These are phyloP conservation scores for Lepidocolaptes lacrymiger DNA, from an alignment of 2,797 vertebrate genomes.

Conservation along the genomic window DNA sequence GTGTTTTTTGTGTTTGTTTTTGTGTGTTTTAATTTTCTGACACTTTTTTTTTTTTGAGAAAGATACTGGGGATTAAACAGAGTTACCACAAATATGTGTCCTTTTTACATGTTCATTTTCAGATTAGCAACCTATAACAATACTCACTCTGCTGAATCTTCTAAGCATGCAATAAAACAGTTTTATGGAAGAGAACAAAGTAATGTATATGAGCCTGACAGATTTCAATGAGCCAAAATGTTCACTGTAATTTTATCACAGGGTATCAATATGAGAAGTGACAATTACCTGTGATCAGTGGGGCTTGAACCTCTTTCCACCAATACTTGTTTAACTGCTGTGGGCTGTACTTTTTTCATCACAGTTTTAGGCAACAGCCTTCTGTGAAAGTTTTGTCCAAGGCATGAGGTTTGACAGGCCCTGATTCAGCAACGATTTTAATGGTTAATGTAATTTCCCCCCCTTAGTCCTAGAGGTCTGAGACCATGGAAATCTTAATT, in stretches of 20 bases:
- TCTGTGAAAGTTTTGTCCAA: neutral
- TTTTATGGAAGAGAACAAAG: conserved; percentile 22
- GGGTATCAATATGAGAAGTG: neutral
- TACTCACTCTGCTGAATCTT: neutral
- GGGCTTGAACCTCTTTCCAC: neutral
- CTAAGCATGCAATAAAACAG: conserved; percentile 2
- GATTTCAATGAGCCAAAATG: conserved; percentile 6
- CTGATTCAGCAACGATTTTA: neutral
- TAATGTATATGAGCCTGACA: neutral
- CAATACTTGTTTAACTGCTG: neutral
- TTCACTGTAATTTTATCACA: neutral
- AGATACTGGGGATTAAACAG: neutral
- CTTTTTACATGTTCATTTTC: neutral
- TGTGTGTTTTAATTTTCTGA: neutral
- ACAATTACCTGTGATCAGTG: neutral
- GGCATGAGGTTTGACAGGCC: neutral
- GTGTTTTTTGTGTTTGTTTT: neutral
- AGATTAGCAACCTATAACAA: conserved; percentile 10
- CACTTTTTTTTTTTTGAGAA: neutral
- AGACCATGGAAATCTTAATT: neutral
- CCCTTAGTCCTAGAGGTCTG: neutral
- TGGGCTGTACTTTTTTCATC: neutral
- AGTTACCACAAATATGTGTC: neutral
- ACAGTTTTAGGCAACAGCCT: neutral
- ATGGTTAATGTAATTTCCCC: neutral